Evolutionary conservation across 2,888 invertebrate genomes (phyloP).

Genomic region (Rotaria sp.): DNA sequence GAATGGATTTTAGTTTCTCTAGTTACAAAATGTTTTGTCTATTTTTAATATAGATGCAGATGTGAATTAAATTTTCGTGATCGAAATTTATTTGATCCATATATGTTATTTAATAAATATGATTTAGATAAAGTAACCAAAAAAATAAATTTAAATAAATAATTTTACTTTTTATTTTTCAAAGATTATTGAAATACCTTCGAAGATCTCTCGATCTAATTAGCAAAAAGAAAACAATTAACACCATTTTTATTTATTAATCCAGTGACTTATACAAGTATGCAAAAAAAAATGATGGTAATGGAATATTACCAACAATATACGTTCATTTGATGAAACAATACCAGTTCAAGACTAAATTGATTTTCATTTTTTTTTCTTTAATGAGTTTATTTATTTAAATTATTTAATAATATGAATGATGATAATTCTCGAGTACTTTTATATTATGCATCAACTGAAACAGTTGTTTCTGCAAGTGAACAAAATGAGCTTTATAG

Average conservation of each 20-base stretch:
- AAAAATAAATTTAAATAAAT: not conserved
- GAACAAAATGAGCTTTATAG: not conserved
- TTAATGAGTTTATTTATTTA: no score
- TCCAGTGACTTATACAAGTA: slow-evolving; percentile 9
- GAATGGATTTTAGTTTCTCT: slow-evolving; percentile 33
- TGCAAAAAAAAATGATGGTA: not conserved
- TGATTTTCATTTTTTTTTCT: no score
- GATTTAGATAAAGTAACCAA: slow-evolving; percentile 34
- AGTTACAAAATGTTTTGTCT: slow-evolving; percentile 37
- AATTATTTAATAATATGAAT: not conserved
- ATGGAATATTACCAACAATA: not conserved
- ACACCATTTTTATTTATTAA: not conserved
- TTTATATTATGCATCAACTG: not conserved
- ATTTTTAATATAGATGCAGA: slow-evolving; percentile 31
- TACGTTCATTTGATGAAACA: not conserved
- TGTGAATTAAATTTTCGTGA: slow-evolving; percentile 32
- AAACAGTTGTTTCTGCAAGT: not conserved
- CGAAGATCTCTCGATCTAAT: not conserved
- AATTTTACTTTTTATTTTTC: not conserved
- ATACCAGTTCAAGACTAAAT: no score
- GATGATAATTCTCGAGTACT: not conserved
- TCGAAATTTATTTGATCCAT: slow-evolving; percentile 37
- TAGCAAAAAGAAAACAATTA: not conserved
- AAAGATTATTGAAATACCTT: not conserved
- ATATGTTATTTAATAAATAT: slow-evolving; percentile 36